Conservation (phyloP, 2,797 vertebrate species). For the Catamblyrhynchus diadema region DNA sequence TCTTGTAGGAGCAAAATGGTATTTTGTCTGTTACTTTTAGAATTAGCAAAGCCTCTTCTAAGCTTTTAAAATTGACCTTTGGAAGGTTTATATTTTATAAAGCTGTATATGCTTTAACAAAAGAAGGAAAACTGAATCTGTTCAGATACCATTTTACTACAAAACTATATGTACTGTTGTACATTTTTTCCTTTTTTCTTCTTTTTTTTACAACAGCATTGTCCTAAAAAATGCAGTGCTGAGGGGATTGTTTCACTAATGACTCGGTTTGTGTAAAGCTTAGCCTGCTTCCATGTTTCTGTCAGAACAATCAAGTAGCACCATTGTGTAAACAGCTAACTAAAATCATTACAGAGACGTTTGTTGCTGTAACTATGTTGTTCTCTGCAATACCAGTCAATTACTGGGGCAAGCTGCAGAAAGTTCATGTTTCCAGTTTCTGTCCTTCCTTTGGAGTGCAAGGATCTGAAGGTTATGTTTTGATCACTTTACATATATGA, state of each 20-base stretch:
- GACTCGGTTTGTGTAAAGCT: background rate
- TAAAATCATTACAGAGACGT: conserved; percentile 7
- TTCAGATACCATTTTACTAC: conserved; percentile 42
- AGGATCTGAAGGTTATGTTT: conserved; percentile 48
- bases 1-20: conserved; percentile 5
- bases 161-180: conserved; percentile 63
- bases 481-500: conserved; percentile 22
- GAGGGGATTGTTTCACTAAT: background rate
- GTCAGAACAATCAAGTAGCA: conserved; percentile 13
- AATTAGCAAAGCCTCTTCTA: conserved; percentile 58
- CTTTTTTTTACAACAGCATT: conserved; percentile 38
- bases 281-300: background rate
- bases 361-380: background rate
- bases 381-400: conserved; percentile 19
- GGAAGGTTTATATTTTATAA: conserved; percentile 61
- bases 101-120: conserved; percentile 64
- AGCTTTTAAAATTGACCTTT: conserved; percentile 63
- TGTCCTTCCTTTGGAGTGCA: conserved; percentile 36
- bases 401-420: background rate
- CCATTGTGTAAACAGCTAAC: background rate
- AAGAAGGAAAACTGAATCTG: conserved; percentile 39
- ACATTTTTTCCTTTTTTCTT: conserved; percentile 8
- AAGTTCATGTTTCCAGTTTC: conserved; percentile 16
- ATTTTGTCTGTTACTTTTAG: conserved; percentile 32
- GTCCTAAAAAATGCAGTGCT: conserved; percentile 9